Conservation (phyloP, 2,888 invertebrate genomes). For the Zelleria hepariella region DNA sequence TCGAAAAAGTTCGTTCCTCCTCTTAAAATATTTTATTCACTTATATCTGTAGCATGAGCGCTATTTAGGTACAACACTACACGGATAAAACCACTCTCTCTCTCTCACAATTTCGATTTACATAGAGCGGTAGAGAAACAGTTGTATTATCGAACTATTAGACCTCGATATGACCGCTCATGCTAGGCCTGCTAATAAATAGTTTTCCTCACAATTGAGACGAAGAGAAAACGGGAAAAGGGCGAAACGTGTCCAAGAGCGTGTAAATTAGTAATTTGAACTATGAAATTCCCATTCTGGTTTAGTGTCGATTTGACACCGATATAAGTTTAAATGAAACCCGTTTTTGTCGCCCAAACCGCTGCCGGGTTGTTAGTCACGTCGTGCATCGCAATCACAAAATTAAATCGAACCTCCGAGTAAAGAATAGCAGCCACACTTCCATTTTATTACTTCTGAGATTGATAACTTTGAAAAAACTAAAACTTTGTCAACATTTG, state of each 20-base stretch:
- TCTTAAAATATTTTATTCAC: no score
- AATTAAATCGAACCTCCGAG: slow-evolving; percentile 31
- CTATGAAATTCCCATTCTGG: slow-evolving; percentile 69
- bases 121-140: no score
- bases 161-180: no score
- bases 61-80: no score
- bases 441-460: slow-evolving; percentile 8
- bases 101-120: no score
- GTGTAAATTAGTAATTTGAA: slow-evolving; percentile 58
- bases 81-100: no score
- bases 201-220: slow-evolving; percentile 1
- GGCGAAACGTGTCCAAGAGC: slow-evolving; percentile 54
- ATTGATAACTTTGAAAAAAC: slow-evolving; percentile 14
- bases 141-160: no score
- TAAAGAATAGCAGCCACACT: slow-evolving; percentile 11
- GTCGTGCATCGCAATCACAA: slow-evolving; percentile 40
- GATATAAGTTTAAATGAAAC: slow-evolving; percentile 54
- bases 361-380: slow-evolving; percentile 23
- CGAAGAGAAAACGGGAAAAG: slow-evolving; percentile 37
- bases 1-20: no score
- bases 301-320: slow-evolving; percentile 41
- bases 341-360: slow-evolving; percentile 40
- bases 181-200: no score
- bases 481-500: slow-evolving; percentile 13
- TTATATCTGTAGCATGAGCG: no score